Base-by-base conservation (phyloP, 2,113 vertebrate genomes). In the Pelmatolapia mariae region DNA sequence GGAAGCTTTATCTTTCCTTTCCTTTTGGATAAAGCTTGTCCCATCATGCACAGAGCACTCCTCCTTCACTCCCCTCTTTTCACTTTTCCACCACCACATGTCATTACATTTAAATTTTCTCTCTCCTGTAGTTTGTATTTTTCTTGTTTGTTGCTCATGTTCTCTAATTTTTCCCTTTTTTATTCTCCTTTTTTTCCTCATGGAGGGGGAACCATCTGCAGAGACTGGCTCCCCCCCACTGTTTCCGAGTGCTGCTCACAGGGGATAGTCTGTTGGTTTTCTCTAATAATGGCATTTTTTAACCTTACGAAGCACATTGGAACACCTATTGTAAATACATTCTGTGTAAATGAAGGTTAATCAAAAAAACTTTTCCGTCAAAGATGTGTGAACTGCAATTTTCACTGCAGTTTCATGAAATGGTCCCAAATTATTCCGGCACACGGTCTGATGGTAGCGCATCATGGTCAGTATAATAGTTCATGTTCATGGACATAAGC, bases 281-380 rank as follows among this genome's bases (percentile, higher is more conserved):
- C 19, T 40, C 11, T 68, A 40, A 68, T 9, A 68, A 12, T 4
- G 10, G 3, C 2, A 3, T 19, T 36, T 36, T n/a, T 66, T 22
- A 38, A 66, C 5, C 36, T 43, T 40, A 71, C 8, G 43, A 71
- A 71, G 3, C n/a, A 24, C 66, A 40, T 43, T 24, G 12, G 8
- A 24, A 16, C 11, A 38, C 2, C 66, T 71, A 24, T 40, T 71
- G 36, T 43, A 43, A 71, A 71, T 15, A 24, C 63, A 43, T 38
- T 38, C 61, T 13, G 10, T 38, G 19, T 6, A 43, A 10, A 43
- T 16, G 13, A 71, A 71, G n/a, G 36, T 71, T 40, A 43, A 43
- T 43, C 2, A 40, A 24, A 68, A 68, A 68, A 68, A 3, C 0
- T 40, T 38, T 68, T n/a, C 63, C 19, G 40, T 22, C 0, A 22